Evolutionary conservation across 2,888 invertebrate genomes (phyloP).

Genomic region (Aphodius sticticus): DNA sequence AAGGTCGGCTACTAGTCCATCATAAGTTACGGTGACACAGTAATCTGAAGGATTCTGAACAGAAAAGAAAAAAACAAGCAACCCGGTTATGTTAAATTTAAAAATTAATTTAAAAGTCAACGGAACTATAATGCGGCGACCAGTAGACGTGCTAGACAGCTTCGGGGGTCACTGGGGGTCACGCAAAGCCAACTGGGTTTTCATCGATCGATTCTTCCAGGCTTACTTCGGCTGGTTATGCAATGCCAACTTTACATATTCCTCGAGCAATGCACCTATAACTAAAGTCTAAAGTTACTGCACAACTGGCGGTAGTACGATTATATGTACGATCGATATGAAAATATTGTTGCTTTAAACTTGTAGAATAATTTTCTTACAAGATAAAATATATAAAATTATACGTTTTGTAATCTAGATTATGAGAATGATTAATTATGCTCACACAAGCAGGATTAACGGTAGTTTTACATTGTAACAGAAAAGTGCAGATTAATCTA

Average conservation of each 20-base stretch:
- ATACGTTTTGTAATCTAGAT: background rate
- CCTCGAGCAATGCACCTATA: background rate
- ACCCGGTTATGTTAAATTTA: background rate
- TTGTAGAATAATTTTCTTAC: background rate
- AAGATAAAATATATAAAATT: background rate
- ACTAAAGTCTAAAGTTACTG: background rate
- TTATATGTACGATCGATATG: no score
- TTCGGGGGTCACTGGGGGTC: background rate
- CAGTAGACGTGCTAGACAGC: background rate
- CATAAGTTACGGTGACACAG: background rate
- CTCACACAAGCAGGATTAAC: background rate
- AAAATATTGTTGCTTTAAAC: background rate
- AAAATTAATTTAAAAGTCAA: constrained; percentile 4
- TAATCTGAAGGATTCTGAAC: background rate
- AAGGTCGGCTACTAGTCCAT: background rate
- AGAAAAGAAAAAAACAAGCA: background rate
- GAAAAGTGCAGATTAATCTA: background rate
- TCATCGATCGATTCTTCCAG: background rate
- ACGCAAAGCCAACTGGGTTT: background rate
- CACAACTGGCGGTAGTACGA: background rate
- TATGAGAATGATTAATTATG: background rate
- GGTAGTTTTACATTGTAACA: background rate
- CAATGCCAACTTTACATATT: background rate
- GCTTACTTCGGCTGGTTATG: background rate
- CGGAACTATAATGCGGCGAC: background rate